Conservation (phyloP, 2,113 vertebrate species). For the Pongo abelii region DNA sequence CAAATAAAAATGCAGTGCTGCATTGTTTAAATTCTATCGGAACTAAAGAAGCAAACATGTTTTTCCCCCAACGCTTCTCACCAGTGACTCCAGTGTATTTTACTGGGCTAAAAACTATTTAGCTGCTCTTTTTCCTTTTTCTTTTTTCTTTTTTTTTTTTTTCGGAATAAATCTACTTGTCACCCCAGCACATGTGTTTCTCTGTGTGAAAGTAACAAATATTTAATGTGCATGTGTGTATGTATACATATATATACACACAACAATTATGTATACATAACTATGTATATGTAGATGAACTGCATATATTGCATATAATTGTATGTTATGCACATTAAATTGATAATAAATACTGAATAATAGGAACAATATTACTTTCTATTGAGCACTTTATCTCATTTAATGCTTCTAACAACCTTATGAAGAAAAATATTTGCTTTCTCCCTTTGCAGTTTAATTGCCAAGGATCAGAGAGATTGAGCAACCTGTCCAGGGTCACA, state of each 20-base stretch:
- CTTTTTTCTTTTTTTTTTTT: not conserved
- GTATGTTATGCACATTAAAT: not conserved
- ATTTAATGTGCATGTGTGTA: not conserved
- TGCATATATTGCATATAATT: not conserved
- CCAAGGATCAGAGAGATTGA: not conserved
- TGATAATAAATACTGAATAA: not conserved
- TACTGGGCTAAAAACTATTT: not conserved
- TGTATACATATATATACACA: not conserved
- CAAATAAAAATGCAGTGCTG: not conserved
- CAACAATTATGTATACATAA: not conserved
- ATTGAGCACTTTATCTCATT: not conserved
- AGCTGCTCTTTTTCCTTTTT: not conserved
- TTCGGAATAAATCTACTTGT: not conserved
- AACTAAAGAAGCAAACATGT: slow-evolving; percentile 13
- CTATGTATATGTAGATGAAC: not conserved
- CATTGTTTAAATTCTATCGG: not conserved
- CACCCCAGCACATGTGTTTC: not conserved
- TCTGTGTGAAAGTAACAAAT: not conserved
- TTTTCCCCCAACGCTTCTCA: not conserved
- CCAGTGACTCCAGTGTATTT: not conserved
- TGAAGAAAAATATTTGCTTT: not conserved
- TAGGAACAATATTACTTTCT: not conserved
- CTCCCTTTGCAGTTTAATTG: not conserved
- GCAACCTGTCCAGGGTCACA: not conserved
- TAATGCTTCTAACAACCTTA: not conserved